Conservation (phyloP, 2,797 vertebrate species). For the Telmatherina bonti region DNA sequence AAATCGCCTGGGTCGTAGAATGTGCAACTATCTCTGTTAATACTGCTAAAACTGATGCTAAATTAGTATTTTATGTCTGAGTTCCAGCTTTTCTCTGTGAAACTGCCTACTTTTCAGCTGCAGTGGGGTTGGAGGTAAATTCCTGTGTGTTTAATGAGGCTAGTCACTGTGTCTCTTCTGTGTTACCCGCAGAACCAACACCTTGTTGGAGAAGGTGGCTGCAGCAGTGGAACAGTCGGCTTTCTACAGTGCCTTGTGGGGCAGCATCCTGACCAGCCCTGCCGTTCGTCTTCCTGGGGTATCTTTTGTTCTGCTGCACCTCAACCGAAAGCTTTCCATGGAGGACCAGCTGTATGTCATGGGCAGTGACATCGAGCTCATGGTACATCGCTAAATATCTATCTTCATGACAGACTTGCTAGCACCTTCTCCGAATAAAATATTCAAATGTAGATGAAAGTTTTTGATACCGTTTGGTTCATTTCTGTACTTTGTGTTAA, state of each 20-base stretch:
- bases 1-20: too few species aligned
- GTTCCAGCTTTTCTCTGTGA: too few species aligned
- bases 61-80: too few species aligned
- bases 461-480: not conserved
- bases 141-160: not conserved
- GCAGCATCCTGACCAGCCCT: constrained; percentile 97
- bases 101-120: not conserved
- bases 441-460: not conserved
- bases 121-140: not conserved
- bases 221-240: constrained; percentile 96
- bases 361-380: constrained; percentile 97
- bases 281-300: constrained; percentile 95
- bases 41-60: too few species aligned
- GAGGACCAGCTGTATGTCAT: constrained; percentile 99
- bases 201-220: constrained; percentile 95
- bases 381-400: constrained; percentile 82
- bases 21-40: too few species aligned
- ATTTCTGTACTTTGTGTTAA: not conserved
- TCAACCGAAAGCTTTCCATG: constrained; percentile 98
- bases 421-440: too few species aligned
- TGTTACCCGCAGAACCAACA: constrained; percentile 88
- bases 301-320: constrained; percentile 94
- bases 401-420: not conserved
- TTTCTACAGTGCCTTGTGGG: constrained; percentile 98
- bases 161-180: constrained; percentile 1